phyloP scores from a whole-genome alignment of 2,888 invertebrate species.

The Macaria liturata region DNA sequence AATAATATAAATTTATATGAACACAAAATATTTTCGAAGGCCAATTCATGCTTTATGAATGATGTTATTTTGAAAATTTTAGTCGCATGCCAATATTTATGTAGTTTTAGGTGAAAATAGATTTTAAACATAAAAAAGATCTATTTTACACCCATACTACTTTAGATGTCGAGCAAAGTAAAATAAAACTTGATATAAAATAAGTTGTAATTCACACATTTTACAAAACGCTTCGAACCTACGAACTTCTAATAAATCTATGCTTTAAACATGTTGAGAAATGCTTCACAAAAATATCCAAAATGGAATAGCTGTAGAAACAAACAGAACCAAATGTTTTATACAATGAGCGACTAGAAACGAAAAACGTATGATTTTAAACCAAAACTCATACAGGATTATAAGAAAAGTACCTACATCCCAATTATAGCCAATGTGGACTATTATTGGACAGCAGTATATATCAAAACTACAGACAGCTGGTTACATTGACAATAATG shows the following conservation, averaged over 20 bases:
- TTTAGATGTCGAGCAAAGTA: constrained; percentile 29
- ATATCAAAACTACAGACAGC: too few relatives aligned
- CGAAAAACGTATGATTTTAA: constrained; percentile 34
- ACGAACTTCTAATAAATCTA: neutral
- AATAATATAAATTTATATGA: too few relatives aligned
- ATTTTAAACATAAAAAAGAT: neutral
- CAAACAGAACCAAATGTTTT: constrained; percentile 42
- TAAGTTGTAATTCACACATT: too few relatives aligned
- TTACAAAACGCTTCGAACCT: too few relatives aligned
- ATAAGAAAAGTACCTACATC: too few relatives aligned
- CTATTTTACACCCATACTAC: constrained; percentile 4
- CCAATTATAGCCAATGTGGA: too few relatives aligned
- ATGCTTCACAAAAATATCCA: constrained; percentile 10
- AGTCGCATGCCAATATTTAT: constrained; percentile 28
- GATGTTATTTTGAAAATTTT: too few relatives aligned
- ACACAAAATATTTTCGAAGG: constrained; percentile 1
- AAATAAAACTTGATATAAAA: constrained; percentile 17
- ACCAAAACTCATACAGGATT: constrained; percentile 38
- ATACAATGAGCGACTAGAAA: constrained; percentile 44
- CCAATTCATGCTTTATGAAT: constrained; percentile 27
- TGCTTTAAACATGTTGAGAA: constrained; percentile 3
- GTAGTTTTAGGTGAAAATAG: constrained; percentile 6
- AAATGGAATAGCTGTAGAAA: constrained; percentile 25
- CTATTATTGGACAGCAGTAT: too few relatives aligned
- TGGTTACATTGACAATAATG: too few relatives aligned